phyloP scores from a whole-genome alignment of 2,888 invertebrate genomes.

The Heliconius sara region DNA sequence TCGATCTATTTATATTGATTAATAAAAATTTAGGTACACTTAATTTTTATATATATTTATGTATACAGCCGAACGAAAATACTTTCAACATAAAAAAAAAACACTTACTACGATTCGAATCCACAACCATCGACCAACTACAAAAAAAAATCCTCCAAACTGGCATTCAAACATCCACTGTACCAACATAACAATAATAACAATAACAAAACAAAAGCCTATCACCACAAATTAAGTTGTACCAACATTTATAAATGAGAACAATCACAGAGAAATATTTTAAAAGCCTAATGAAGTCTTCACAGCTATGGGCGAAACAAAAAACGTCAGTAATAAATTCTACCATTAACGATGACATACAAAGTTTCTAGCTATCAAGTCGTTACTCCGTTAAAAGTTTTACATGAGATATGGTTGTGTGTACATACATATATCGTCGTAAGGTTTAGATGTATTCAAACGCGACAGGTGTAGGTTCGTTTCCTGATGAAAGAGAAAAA shows the following conservation, averaged over 20 bases:
- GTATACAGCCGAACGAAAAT: no score
- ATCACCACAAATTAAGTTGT: slow-evolving; percentile 22
- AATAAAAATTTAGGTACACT: no score
- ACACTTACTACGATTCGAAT: no score
- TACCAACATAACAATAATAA: slow-evolving; percentile 9
- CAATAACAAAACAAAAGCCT: not conserved
- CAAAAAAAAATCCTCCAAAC: not conserved
- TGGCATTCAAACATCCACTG: not conserved
- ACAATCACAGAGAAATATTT: slow-evolving; percentile 31
- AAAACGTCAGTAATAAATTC: slow-evolving; percentile 65
- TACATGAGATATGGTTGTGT: slow-evolving; percentile 58
- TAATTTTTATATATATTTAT: no score
- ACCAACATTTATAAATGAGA: slow-evolving; percentile 30
- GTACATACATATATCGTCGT: slow-evolving; percentile 41
- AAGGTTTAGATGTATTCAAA: not conserved
- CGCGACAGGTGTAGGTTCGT: not conserved
- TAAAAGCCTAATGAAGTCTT: slow-evolving; percentile 58
- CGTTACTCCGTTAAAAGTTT: slow-evolving; percentile 58
- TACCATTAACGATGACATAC: slow-evolving; percentile 64
- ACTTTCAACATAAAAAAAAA: no score
- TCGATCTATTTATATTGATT: no score
- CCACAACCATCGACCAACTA: not conserved
- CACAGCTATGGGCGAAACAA: slow-evolving; percentile 53
- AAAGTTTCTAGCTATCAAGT: slow-evolving; percentile 52
- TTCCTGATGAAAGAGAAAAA: not conserved